Base-by-base conservation (phyloP, 2,888 invertebrate genomes). In the Cephus rjabovi region DNA sequence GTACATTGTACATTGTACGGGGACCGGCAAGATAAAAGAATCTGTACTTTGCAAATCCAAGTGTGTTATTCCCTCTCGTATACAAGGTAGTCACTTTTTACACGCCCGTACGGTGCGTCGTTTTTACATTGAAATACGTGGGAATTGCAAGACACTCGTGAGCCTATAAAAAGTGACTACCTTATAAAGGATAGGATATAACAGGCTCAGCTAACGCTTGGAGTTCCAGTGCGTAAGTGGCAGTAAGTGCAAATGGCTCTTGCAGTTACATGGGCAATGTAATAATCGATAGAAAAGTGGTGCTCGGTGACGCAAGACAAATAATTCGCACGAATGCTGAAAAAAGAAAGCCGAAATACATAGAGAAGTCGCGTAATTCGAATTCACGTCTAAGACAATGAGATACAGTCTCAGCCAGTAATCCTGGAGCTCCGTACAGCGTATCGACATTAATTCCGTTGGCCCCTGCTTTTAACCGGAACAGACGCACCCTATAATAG, bases 401-500 rank as follows among this genome's bases (percentile, higher is more conserved):
- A 87, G 87, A 86, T 86, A 87, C 86, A 85, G 85, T 86, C 88
- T 88, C 87, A 83, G 85, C 23, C 84, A 89, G 90, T 90, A 91
- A 91, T 91, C 91, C 90, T 88, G 88, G 87, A 87, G 81, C 89
- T 89, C 87, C 87, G 87, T 87, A 83, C 86, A 89, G 85, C 89
- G 90, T 91, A 91, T 91, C 91, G 91, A 90, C 91, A 91, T 91
- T 91, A 91, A 91, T 91, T 91, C 91, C 89, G 88, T 88, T 87
- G 79, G 75, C 81, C 77, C 83, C 88, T 87, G 91, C 91, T 91
- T 91, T 91, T 91, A 90, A 91, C 91, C 90, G 91, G 89, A 91
- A 91, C 91, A 91, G 91, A 91, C 91, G 90, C 90, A 90, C 91
- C 91, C 91, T 91, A 90, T 91, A 91, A 91, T 91, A 91, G 91